Conservation (phyloP, 2,113 vertebrate genomes). For the Procapra przewalskii region DNA sequence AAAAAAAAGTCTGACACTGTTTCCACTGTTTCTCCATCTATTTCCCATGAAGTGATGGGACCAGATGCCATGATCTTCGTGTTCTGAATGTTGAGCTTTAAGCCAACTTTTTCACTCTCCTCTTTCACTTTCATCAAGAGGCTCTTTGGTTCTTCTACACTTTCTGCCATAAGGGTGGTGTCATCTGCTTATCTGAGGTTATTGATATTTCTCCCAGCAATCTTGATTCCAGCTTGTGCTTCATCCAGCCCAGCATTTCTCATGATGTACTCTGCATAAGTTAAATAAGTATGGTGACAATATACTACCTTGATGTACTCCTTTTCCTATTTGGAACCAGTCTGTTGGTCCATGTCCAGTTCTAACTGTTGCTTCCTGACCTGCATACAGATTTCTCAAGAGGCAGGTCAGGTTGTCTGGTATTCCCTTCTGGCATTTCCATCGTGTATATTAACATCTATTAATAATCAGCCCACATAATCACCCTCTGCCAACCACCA, state of each 20-base stretch:
- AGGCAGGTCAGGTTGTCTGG: not conserved
- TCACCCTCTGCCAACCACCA: not conserved
- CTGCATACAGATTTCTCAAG: not conserved
- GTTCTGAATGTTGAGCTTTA: no score
- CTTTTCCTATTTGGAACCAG: not conserved
- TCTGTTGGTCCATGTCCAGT: not conserved
- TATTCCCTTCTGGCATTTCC: not conserved
- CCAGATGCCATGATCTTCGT: no score
- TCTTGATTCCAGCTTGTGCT: not conserved
- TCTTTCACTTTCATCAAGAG: not conserved
- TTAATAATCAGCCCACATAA: not conserved
- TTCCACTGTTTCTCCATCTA: no score
- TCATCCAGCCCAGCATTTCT: not conserved
- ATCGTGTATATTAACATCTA: not conserved
- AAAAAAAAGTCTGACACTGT: no score
- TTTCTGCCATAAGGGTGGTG: not conserved
- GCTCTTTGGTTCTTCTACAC: not conserved
- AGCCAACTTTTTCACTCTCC: no score
- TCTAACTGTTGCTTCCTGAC: not conserved
- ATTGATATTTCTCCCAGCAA: not conserved
- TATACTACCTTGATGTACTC: not conserved
- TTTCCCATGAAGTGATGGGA: no score
- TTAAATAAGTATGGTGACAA: not conserved
- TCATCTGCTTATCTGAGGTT: not conserved
- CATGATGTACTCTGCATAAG: not conserved